Evolutionary conservation across 2,888 invertebrate species (phyloP).

Genomic region (Thera obeliscata): DNA sequence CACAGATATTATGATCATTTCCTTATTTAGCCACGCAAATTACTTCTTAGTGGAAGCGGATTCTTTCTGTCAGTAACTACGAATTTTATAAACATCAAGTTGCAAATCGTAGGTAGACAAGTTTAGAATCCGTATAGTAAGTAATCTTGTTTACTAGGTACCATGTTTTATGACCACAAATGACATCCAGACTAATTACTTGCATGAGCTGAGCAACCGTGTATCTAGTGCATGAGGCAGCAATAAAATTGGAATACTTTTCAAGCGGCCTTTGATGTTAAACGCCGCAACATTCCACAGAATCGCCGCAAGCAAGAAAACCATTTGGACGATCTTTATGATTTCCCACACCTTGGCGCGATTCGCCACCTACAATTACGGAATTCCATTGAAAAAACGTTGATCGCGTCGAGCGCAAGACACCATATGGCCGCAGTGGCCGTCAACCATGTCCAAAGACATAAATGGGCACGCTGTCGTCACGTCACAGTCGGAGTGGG

Average conservation of each 20-base stretch:
- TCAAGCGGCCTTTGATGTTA: slow-evolving; percentile 23
- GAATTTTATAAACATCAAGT: background rate
- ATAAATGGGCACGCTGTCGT: slow-evolving; percentile 83
- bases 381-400: slow-evolving; percentile 67
- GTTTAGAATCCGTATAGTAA: slow-evolving; percentile 5
- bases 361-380: slow-evolving; percentile 62
- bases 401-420: slow-evolving; percentile 65
- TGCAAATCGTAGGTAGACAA: slow-evolving; percentile 21
- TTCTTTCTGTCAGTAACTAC: too few relatives aligned
- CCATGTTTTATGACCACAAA: slow-evolving; percentile 45
- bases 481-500: slow-evolving; percentile 81
- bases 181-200: slow-evolving; percentile 41
- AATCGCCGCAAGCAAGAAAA: slow-evolving; percentile 25
- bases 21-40: slow-evolving; percentile 32
- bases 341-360: slow-evolving; percentile 64
- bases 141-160: slow-evolving; percentile 37
- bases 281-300: slow-evolving; percentile 31
- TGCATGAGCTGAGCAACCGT: slow-evolving; percentile 20
- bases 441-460: slow-evolving; percentile 81
- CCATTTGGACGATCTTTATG: slow-evolving; percentile 32
- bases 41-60: slow-evolving; percentile 18
- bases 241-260: slow-evolving; percentile 28
- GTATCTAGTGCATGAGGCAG: slow-evolving; percentile 31
- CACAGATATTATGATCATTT: slow-evolving; percentile 22
- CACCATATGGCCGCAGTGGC: slow-evolving; percentile 79